Evolutionary conservation across 2,113 vertebrate genomes (phyloP), one percentile per base, ranked within the genome.

Genomic region (Gambusia affinis): DNA sequence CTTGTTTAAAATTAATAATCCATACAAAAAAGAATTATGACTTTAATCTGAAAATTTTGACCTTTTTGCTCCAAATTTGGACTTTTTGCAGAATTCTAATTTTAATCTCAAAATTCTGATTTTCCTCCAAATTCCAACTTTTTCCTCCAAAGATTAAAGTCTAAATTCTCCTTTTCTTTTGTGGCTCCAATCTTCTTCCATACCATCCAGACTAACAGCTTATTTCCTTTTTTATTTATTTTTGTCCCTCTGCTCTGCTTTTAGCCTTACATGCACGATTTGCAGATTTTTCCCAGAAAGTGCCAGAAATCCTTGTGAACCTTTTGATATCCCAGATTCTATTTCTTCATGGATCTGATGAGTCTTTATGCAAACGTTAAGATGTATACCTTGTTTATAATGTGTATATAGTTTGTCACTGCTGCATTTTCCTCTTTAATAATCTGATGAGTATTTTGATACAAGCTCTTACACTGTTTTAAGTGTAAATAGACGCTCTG

Each of bases 381-480:
- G 27, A 39, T 62, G 75, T 78, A 64, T 30, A 60, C 60, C 35
- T 15, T 70, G 61, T 42, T 82, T 24, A 61, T 67, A 28, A 76
- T 87, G 85, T 86, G 85, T 86, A 83, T 83, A 85, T 83, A 72
- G 33, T 70, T 79, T 73, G 24, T 79, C 35, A 42, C 63, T 31
- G 72, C 79, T 69, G 54, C 19, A 17, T 78, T 77, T 85, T 76
- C 17, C 17, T 73, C 60, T 78, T 70, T 67, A 70, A 44, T 10
- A 42, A 80, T 66, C 37, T 57, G 51, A 57, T 64, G 39, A 83
- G 72, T 72, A 70, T 85, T 79, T 57, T 86, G 72, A 87, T 82
- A 75, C 69, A 68, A 73, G 64, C 69, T 78, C 70, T 84, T 88
- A 85, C 90, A 90, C 90, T 91, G 91, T 93, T 92, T 92, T 91